Base-by-base conservation (phyloP, 2,888 invertebrate species). In the Microchrysa polita region DNA sequence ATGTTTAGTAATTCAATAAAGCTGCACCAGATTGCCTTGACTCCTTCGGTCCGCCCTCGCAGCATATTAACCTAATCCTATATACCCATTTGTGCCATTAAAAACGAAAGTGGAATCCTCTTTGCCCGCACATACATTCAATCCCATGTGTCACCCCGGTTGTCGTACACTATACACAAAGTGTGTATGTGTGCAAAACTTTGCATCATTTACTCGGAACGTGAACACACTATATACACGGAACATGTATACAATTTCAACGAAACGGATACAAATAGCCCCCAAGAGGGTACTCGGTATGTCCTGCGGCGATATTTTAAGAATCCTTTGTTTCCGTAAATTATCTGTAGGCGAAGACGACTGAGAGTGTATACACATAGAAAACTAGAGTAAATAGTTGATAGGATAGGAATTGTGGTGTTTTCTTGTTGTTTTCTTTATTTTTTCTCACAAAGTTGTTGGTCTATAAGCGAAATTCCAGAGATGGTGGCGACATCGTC, bases 291-390 rank as follows among this genome's bases (percentile, higher is more conserved):
- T 65, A 65, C 18, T 48, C 16, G 44, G 48, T 2, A 34, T 2
- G 22, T 65, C 65, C 48, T 65, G 48, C 65, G 65, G 65, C 65
- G 65, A 48, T 65, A 22, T 65, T 65, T 65, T 65, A 65, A 65
- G 65, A 65, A 65, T 65, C 65, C 44, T 65, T 65, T 65, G 65
- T 65, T 65, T 55, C 48, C 40, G 65, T 65, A 65, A 65, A 65
- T 65, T 22, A 65, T 65, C 65, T 65, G 65, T 65, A 22, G 27
- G 27, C 65, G 65, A 65, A 48, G 48, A 20, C 48, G 44, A 34
- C 27, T 2, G 2, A 34, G 2, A 34, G 2, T n/a, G 27, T 34
- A 34, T 34, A 34, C 27, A 34, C 7, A 7, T 34, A 34, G 27
- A 34, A 34, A 34, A 7, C 27, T 34, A 34, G 27, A 34, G 27